Evolutionary conservation across 2,888 invertebrate genomes (phyloP).

Genomic region (Dolomedes plantarius): DNA sequence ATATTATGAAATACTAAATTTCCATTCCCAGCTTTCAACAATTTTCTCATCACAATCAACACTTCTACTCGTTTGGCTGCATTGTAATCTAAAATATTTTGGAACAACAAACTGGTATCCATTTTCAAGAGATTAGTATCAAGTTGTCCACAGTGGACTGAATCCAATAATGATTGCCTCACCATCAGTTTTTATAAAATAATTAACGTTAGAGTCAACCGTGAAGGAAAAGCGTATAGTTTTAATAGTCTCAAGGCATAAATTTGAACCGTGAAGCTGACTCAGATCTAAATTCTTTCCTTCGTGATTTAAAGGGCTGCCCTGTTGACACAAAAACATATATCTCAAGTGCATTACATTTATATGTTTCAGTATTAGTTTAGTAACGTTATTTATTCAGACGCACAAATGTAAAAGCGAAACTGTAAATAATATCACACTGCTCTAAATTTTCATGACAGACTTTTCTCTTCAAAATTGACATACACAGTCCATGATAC

Average conservation of each 20-base stretch:
- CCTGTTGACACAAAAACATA: no score
- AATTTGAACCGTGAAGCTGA: neutral
- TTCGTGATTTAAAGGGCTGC: no score
- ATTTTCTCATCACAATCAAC: constrained; percentile 62
- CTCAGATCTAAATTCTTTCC: no score
- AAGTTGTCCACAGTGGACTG: constrained; percentile 53
- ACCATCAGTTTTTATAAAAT: constrained; percentile 48
- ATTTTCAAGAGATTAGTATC: constrained; percentile 42
- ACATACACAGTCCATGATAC: no score
- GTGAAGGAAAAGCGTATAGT: neutral
- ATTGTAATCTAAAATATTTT: constrained; percentile 67
- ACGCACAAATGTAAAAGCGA: no score
- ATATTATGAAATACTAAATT: constrained; percentile 69
- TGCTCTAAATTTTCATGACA: no score
- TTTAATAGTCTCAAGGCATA: neutral
- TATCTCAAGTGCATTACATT: no score
- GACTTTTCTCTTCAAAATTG: no score
- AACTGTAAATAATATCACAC: no score
- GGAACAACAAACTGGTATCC: constrained; percentile 65
- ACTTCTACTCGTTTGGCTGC: constrained; percentile 66
- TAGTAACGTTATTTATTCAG: no score
- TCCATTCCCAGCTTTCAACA: constrained; percentile 57
- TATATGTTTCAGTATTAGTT: no score
- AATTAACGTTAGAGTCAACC: neutral
- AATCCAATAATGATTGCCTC: constrained; percentile 32